Evolutionary conservation across 2,797 vertebrate species (phyloP).

Genomic region (Enteromius trimaculatus): DNA sequence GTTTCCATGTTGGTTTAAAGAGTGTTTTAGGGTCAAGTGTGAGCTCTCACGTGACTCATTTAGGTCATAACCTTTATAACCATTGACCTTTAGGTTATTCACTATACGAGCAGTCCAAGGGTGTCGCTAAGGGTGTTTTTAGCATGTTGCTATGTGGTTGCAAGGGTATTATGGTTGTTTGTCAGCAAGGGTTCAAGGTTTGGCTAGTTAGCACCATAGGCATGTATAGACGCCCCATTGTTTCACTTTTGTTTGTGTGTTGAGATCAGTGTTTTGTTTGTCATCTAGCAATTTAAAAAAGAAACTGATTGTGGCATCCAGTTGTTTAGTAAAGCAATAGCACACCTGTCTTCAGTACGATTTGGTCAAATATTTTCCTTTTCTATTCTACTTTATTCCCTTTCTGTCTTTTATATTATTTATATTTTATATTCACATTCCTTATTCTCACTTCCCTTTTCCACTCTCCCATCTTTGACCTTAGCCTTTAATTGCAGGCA

Average conservation of each 20-base stretch:
- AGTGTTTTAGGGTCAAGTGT: conserved; percentile 14
- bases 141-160: background rate
- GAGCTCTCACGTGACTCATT: conserved; percentile 4
- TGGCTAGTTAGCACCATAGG: background rate
- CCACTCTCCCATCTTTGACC: conserved; percentile 22
- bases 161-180: background rate
- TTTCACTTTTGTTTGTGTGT: background rate
- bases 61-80: background rate
- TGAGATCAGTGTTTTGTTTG: background rate
- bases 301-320: background rate
- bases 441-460: background rate
- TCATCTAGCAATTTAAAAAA: background rate
- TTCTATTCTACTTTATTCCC: background rate
- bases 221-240: too few species aligned
- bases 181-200: background rate
- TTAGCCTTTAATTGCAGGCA: conserved; percentile 46
- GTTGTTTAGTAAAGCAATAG: background rate
- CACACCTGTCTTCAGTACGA: background rate
- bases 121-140: background rate
- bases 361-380: background rate
- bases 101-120: background rate
- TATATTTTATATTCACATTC: too few species aligned
- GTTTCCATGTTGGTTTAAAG: conserved; percentile 8
- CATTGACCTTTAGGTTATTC: conserved; percentile 22
- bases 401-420: background rate